Evolutionary conservation across 2,888 invertebrate species (phyloP).

Genomic region (Tetragonisca angustula): DNA sequence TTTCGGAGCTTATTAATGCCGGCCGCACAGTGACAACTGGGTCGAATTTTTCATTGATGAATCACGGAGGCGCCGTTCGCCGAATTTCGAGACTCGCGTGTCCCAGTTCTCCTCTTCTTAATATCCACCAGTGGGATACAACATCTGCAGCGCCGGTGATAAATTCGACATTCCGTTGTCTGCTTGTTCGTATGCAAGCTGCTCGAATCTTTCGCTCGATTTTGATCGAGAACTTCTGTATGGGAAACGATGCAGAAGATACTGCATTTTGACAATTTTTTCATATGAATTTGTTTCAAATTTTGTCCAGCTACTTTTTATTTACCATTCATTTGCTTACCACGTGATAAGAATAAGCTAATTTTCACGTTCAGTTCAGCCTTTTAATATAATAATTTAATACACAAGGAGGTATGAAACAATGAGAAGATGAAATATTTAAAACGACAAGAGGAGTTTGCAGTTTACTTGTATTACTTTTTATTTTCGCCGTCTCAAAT

Average conservation of each 20-base stretch:
- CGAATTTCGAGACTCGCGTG: conserved; percentile 57
- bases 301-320: no score
- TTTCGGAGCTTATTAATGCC: conserved; percentile 63
- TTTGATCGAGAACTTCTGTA: not conserved
- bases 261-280: no score
- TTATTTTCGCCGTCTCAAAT: no score
- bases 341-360: no score
- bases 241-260: not conserved
- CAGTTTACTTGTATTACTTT: no score
- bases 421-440: no score
- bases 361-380: no score
- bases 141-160: conserved; percentile 48
- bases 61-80: conserved; percentile 63
- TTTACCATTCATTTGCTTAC: no score
- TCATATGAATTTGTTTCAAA: no score
- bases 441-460: no score
- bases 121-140: conserved; percentile 45
- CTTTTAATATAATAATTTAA: no score
- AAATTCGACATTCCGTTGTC: conserved; percentile 19
- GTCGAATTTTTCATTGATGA: conserved; percentile 72
- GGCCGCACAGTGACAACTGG: conserved; percentile 60
- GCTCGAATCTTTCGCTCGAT: not conserved
- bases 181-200: not conserved
- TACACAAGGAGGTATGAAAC: no score
- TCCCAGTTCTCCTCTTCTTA: conserved; percentile 58